These are phyloP conservation scores for Turritopsis rubra DNA, from an alignment of 30 jellyfish, hydroid and myxozoan genomes.

Conservation along the genomic window DNA sequence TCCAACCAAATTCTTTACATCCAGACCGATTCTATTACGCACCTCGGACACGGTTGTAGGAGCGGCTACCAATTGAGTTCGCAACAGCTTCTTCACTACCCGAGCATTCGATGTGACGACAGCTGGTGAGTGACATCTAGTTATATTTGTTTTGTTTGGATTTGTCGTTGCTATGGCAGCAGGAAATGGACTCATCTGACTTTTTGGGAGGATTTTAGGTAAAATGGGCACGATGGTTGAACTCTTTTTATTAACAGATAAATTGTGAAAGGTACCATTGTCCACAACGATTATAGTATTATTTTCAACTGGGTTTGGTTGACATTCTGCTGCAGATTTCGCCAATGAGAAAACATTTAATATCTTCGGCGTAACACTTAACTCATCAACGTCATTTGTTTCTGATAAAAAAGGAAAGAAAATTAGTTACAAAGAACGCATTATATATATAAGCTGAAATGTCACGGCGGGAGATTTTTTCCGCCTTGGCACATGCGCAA, in stretches of 20 bases:
- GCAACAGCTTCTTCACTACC: background rate
- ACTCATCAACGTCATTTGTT: background rate
- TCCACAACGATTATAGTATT: background rate
- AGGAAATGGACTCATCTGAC: background rate
- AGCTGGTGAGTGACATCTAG: no score
- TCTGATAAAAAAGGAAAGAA: background rate
- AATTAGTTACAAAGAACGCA: no score
- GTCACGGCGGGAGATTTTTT: no score
- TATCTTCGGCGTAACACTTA: background rate
- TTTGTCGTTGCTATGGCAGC: no score
- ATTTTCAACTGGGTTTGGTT: background rate
- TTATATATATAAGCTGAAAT: no score
- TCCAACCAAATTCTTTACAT: no score
- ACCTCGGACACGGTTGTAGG: background rate
- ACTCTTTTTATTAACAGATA: background rate
- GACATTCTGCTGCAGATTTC: background rate
- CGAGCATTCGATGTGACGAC: background rate
- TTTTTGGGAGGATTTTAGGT: background rate
- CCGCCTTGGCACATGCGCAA: no score
- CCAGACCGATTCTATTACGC: background rate
- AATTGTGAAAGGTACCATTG: background rate
- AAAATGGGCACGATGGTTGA: background rate
- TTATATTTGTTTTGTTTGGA: no score
- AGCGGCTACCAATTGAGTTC: no score
- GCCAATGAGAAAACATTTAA: conserved; percentile 1